Evolutionary conservation across 2,113 vertebrate genomes (phyloP).

Genomic region (Triplophysa tibetana): DNA sequence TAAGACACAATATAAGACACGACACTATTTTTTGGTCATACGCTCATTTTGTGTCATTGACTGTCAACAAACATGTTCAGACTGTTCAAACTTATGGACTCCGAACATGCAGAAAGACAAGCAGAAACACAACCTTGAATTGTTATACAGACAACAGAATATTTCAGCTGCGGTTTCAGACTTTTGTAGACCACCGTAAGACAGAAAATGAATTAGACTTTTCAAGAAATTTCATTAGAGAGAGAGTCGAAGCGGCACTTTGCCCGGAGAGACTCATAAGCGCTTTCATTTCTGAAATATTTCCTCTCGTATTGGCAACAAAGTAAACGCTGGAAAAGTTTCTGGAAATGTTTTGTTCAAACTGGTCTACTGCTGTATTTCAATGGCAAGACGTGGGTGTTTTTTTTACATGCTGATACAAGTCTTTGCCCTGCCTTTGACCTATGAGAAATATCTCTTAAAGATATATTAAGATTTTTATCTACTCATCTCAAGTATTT

Average conservation of each 20-base stretch:
- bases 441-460: conserved; percentile 26
- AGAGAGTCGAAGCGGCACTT: neutral
- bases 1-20: too few relatives aligned
- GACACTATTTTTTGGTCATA: too few relatives aligned
- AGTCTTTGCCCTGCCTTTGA: conserved; percentile 12
- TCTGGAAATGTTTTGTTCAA: too few relatives aligned
- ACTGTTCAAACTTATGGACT: too few relatives aligned
- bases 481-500: conserved; percentile 44
- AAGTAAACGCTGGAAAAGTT: neutral
- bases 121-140: too few relatives aligned
- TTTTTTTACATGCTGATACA: neutral
- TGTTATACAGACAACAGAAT: too few relatives aligned
- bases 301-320: neutral
- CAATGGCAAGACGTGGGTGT: neutral
- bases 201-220: neutral
- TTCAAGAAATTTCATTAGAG: neutral
- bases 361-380: neutral
- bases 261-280: neutral
- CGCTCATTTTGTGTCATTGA: too few relatives aligned
- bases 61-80: too few relatives aligned
- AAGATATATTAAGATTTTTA: conserved; percentile 47
- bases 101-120: too few relatives aligned
- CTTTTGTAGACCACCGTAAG: neutral
- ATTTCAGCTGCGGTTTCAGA: too few relatives aligned
- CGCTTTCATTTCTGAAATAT: neutral